Percentiles rank a stretch among this genome's conserved stretches.
phyloP scores from a whole-genome alignment of 2,113 vertebrate genomes.

The Leucopsar rothschildi region DNA sequence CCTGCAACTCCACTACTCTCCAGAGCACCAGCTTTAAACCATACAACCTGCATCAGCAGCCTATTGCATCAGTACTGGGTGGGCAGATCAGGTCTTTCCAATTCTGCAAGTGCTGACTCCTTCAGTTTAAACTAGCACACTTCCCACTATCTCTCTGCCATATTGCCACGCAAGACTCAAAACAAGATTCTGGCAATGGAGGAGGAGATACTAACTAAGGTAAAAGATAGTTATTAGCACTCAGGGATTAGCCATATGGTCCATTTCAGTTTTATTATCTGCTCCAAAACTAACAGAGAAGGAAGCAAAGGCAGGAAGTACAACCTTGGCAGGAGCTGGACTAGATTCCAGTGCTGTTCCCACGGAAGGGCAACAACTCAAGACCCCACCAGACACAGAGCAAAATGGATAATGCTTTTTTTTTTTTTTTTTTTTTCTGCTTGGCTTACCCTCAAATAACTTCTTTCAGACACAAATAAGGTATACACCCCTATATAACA shows the following conservation, averaged over 20 bases:
- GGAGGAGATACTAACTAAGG: neutral
- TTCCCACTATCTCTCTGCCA: neutral
- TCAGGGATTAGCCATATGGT: neutral
- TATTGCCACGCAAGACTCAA: neutral
- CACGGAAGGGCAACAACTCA: neutral
- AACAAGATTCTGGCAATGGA: neutral
- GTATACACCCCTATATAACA: neutral
- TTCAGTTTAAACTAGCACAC: neutral
- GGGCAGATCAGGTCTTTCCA: neutral
- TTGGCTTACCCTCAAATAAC: neutral
- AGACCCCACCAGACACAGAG: neutral
- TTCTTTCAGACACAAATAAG: neutral
- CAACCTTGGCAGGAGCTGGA: neutral
- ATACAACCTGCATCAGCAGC: neutral
- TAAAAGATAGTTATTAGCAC: neutral
- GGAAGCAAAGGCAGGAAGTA: neutral
- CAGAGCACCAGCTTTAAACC: neutral
- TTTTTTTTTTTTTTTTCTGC: neutral
- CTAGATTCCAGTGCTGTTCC: fast-evolving
- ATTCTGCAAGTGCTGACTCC: neutral
- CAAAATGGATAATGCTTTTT: neutral
- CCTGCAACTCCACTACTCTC: neutral
- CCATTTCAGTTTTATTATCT: neutral
- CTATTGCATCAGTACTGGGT: neutral
- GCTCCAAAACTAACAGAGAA: neutral